Base-by-base conservation (phyloP, 30 jellyfish, hydroid and myxozoan species). In the Pseudorhiza aurosa region DNA sequence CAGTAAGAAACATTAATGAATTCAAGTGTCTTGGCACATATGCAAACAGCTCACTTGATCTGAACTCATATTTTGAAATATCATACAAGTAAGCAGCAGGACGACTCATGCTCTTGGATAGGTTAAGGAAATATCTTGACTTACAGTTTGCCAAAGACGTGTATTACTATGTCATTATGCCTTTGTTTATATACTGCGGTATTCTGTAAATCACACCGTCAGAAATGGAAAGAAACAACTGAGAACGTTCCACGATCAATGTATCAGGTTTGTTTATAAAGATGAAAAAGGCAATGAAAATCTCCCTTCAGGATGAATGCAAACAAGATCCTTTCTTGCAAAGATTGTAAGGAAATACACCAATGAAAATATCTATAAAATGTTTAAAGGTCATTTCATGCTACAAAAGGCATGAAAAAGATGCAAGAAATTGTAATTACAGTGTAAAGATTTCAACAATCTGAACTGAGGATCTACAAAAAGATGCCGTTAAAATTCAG, bases 91-190 rank as follows among this genome's bases (percentile, higher is more conserved):
- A 75, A 75, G 75, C 59, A 27, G 86, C 86, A 27, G 86, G 74
- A 0, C 56, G 86, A 72, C 74, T 72, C 59, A 72, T 65, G 88
- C 81, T 55, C 21, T 81, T 75, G 81, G 88, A 81, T 32, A 55
- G 46, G 56, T 81, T 35, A 75, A 75, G 88, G 37, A 75, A 75
- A 39, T 75, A 72, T 58, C 65, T 75, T 27, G 88, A 53, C 73
- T 37, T 75, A 58, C 68, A 56, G 67, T 75, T 44, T 31, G 88
- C 81, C 36, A 75, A 58, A 57, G 81, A 56, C 33, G 57, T 58
- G 4, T 40, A 53, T 22, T 50, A 22, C 22, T 50, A 9, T 50
- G n/a, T 50, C 22, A 50, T 50, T 22, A 5, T 39, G 50, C 50
- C 50, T 39, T 7, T 39, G 7, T 39, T 39, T 12, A 39, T 39